Base-by-base conservation (phyloP, 2,797 vertebrate genomes). In the Eidolon dupreanum region DNA sequence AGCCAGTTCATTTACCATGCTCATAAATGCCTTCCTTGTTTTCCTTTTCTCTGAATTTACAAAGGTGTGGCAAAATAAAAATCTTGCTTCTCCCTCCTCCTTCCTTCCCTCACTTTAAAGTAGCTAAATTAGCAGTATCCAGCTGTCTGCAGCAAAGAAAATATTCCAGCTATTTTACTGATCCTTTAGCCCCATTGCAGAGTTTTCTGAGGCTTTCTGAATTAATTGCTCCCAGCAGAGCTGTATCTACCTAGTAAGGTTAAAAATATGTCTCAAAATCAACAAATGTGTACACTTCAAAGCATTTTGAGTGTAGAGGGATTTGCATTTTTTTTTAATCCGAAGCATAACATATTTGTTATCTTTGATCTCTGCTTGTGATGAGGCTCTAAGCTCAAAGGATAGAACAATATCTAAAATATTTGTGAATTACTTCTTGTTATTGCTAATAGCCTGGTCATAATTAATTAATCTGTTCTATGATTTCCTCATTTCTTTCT, bases 161-260 rank as follows among this genome's bases (percentile, higher is more conserved):
- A 77, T 74, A 66, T 79, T 74, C 84, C 57, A 85, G 75, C 36
- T 81, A 36, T 96, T 95, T 97, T 17, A 84, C 36, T 89, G 86
- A 94, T 88, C 59, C 65, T 55, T 10, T 70, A 71, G 83, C 36
- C 79, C 41, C 49, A 49, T 1, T 96, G 46, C 4, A 16, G 5
- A 0, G 5, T 90, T 96, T 97, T 97, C 84, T 96, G 17, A 4
- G 41, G 9, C 57, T 96, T 95, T 97, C n/a, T 92, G 77, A 85
- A 88, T 97, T 86, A 96, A 95, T 63, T 94, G 81, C 19, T 90
- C 85, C 61, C 95, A 91, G 8, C 1, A 82, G 61, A 97, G 84
- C 46, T 95, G 20, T 57, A 97, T 46, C 28, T 88, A 88, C 26
- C 26, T 93, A 66, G 55, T 84, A 93, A 79, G 38, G 86, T 97